These are phyloP conservation scores for Clamator glandarius DNA, from an alignment of 2,797 vertebrate genomes.

Conservation along the genomic window DNA sequence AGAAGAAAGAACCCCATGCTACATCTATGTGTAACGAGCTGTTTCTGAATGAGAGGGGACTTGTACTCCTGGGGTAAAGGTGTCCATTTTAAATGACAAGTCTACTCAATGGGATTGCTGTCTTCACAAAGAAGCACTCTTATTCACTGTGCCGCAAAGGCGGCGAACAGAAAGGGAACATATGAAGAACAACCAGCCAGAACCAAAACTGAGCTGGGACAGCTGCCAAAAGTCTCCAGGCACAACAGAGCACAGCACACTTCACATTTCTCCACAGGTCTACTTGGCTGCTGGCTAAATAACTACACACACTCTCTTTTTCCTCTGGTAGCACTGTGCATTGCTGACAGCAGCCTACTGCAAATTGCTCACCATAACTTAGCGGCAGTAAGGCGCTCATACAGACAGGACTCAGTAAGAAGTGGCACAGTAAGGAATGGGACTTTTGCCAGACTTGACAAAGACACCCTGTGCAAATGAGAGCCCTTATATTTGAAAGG, in stretches of 20 bases:
- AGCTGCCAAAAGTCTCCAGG: constrained; percentile 63
- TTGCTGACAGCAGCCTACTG: constrained; percentile 24
- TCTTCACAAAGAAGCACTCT: constrained; percentile 53
- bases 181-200: constrained; percentile 51
- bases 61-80: constrained; percentile 44
- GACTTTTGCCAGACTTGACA: constrained; percentile 49
- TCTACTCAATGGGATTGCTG: constrained; percentile 15
- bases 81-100: constrained; percentile 54
- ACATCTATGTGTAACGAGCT: not conserved
- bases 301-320: constrained; percentile 1
- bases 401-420: not conserved
- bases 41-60: constrained; percentile 45
- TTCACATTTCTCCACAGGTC: constrained; percentile 62
- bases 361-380: constrained; percentile 36
- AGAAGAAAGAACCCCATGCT: not conserved
- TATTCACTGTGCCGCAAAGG: constrained; percentile 31
- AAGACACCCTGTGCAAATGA: constrained; percentile 38
- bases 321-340: not conserved
- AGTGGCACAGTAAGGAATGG: not conserved
- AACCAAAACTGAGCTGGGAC: constrained; percentile 66
- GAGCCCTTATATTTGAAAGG: constrained; percentile 24
- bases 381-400: not conserved
- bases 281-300: constrained; percentile 44
- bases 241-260: constrained; percentile 32
- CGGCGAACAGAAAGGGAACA: constrained; percentile 44